Base-by-base conservation (phyloP, 2,113 vertebrate species). In the Platichthys stellatus region DNA sequence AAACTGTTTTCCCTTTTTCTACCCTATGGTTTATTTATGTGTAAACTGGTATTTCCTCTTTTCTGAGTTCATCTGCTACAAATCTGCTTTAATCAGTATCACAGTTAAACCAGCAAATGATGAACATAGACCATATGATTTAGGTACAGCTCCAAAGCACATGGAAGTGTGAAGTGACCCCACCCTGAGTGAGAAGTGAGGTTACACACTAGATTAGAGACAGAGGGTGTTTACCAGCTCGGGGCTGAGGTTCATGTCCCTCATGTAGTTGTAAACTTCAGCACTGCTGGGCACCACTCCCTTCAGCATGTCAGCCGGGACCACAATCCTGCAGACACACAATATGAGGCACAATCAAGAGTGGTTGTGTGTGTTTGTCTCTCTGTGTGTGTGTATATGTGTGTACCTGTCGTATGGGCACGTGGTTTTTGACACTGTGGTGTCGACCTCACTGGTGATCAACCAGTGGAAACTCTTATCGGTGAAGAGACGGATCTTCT, bases 361-460 rank as follows among this genome's bases (percentile, higher is more conserved):
- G 18, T 18, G 3, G 0, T 4, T 26, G 3, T 1, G 11, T 21
- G 24, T 14, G 4, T 21, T 13, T 23, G 23, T 23, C 23, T 23
- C 23, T 26, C 6, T 43, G 23, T 2, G 17, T 2, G 31, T n/a
- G 12, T 62, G 0, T 28, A 12, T 7, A 14, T 28, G 2, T 28
- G 35, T 26, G 62, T 62, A 96, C 96, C 96, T 94, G 90, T 99
- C 97, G 0, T 98, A 98, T 57, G 97, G 94, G 0, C 97, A 98
- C 83, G 91, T 51, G 0, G 96, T 95, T 69, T 82, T 77, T 2
- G 95, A 86, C 65, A 97, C 96, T 0, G 97, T 98, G 65, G 96
- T 97, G 92, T 99, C 97, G 0, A 84, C 77, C 0, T 79, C 69
- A 3, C 97, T 80, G 0, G 91, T 73, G 82, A 99, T 94, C 83